Conservation (phyloP, 2,797 vertebrate genomes). For the Danio choprae region DNA sequence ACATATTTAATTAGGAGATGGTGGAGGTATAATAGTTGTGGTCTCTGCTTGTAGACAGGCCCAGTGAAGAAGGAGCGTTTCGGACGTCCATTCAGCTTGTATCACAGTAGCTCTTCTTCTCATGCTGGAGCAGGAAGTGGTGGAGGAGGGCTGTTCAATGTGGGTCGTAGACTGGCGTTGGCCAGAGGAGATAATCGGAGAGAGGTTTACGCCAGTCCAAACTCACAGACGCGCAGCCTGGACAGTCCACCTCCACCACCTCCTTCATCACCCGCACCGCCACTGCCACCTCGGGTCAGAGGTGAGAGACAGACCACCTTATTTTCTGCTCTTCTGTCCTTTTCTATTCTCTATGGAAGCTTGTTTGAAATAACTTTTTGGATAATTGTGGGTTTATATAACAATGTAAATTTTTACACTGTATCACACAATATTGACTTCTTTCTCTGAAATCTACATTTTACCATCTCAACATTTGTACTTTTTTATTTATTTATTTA, state of each 20-base stretch:
- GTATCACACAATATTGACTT: no score
- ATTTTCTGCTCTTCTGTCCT: neutral
- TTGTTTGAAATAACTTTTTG: no score
- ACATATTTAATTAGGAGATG: neutral
- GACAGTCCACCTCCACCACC: conserved; percentile 71
- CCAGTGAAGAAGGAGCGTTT: conserved; percentile 79
- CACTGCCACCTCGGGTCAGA: conserved; percentile 79
- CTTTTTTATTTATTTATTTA: no score
- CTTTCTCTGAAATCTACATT: no score
- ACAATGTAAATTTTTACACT: no score
- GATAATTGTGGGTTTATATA: no score
- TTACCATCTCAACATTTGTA: no score
- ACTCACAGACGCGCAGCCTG: conserved; percentile 55
- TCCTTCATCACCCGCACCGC: conserved; percentile 76
- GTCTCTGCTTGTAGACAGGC: conserved; percentile 64
- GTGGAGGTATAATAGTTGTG: neutral
- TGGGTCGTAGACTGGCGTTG: conserved; percentile 74
- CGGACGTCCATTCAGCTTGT: conserved; percentile 75
- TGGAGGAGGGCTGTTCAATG: conserved; percentile 68
- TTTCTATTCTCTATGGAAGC: neutral
- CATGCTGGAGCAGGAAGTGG: conserved; percentile 47
- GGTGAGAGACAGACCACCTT: conserved; percentile 42
- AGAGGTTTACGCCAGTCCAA: conserved; percentile 43
- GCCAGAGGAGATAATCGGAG: conserved; percentile 71
- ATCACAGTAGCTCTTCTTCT: conserved; percentile 58